Evolutionary conservation across 2,888 invertebrate genomes (phyloP), one percentile per base, ranked within the genome.

Genomic region (Aelia acuminata): DNA sequence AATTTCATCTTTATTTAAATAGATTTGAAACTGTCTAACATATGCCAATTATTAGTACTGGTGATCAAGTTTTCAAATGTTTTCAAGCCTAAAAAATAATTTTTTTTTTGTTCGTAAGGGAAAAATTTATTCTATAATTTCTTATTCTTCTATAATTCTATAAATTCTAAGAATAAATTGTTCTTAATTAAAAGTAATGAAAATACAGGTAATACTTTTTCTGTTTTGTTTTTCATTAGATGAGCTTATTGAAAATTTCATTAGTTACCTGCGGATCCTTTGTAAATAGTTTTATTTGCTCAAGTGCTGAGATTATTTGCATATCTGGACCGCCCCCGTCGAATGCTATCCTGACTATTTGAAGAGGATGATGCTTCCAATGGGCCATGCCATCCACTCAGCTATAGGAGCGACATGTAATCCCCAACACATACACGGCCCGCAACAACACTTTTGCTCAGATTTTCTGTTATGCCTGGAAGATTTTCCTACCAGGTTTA

Each of bases 311-410:
- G 31, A 35, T 18, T 70, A 70, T 70, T 70, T 70, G 63, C 63
- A 70, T 70, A 70, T 70, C 18, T 13, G 63, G 63, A 70, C 63
- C 18, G 31, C 18, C 35, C 26, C 35, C 35, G 18, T 70, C 35
- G 63, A 70, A 70, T 70, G 20, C 31, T 7, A 70, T 31, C 63
- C 63, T 63, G 63, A 18, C 35, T 70, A 70, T 70, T 70, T 70
- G 63, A 35, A 70, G 4, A 70, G 63, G 63, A 35, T 70, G 63
- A 4, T 20, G 63, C n/a, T 70, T 70, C 35, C 63, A 35, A 5
- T 18, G 31, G 15, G 7, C 15, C 18, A 20, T 20, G 2, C 13
- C 13, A 31, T 63, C 63, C 15, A 15, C 63, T 63, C 15, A 4
- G 15, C 31, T 31, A 3, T 31, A 31, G 26, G 0, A 31, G 31